phyloP scores from a whole-genome alignment of 2,888 invertebrate genomes.

The Acrobasis suavella region DNA sequence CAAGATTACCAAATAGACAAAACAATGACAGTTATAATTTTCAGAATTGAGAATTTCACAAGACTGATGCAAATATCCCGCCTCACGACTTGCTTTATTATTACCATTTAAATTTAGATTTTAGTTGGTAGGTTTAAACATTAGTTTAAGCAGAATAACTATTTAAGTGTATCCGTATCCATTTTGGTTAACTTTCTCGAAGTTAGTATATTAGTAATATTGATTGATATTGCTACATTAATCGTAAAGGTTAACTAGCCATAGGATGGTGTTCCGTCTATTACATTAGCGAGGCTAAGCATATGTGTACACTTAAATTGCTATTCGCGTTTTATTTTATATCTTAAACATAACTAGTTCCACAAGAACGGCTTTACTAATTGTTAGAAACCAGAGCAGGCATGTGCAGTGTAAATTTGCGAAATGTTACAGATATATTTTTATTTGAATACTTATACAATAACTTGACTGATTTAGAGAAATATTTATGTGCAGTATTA shows the following conservation, averaged over 20 bases:
- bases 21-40: constrained; percentile 74
- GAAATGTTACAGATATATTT: constrained; percentile 46
- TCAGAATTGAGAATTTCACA: constrained; percentile 80
- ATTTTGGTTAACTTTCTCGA: constrained; percentile 8
- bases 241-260: constrained; percentile 18
- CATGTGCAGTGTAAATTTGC: constrained; percentile 46
- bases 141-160: constrained; percentile 58
- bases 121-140: constrained; percentile 70
- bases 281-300: constrained; percentile 25
- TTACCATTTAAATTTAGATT: constrained; percentile 78
- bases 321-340: constrained; percentile 51
- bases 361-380: constrained; percentile 49
- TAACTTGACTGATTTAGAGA: constrained; percentile 78
- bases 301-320: constrained; percentile 61
- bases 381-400: constrained; percentile 42
- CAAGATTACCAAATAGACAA: constrained; percentile 78
- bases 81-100: constrained; percentile 83
- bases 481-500: constrained; percentile 79
- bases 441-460: constrained; percentile 55
- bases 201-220: constrained; percentile 5
- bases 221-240: background rate
- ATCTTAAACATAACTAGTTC: constrained; percentile 47
- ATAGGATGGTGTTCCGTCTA: constrained; percentile 8
- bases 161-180: constrained; percentile 55
- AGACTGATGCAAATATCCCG: constrained; percentile 83